These are phyloP conservation scores for Salvelinus namaycush DNA, from an alignment of 2,113 vertebrate species.

Conservation along the genomic window DNA sequence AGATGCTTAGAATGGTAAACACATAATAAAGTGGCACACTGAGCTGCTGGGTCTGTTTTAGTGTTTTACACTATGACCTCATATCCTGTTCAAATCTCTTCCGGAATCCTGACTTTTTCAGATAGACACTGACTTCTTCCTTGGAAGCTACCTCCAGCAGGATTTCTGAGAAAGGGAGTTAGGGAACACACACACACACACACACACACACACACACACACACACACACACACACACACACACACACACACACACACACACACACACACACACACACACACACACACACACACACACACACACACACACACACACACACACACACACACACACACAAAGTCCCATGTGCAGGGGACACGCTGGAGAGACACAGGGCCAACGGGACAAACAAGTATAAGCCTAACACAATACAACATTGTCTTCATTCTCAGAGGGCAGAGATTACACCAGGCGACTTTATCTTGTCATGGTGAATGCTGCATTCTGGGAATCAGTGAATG, in stretches of 20 bases:
- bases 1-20: background rate
- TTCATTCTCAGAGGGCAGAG: background rate
- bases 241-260: too few relatives aligned
- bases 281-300: background rate
- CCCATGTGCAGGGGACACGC: background rate
- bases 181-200: conserved; percentile 21
- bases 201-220: too few relatives aligned
- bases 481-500: too few relatives aligned
- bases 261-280: too few relatives aligned
- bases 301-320: too few relatives aligned
- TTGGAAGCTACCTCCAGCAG: conserved; percentile 27
- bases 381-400: background rate
- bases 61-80: conserved; percentile 30
- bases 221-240: too few relatives aligned
- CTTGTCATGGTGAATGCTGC: background rate
- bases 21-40: background rate
- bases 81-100: conserved; percentile 40
- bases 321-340: too few relatives aligned
- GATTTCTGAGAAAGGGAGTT: conserved; percentile 67
- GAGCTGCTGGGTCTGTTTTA: background rate
- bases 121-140: conserved; percentile 26
- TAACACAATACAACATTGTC: background rate
- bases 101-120: conserved; percentile 34
- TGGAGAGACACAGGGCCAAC: background rate
- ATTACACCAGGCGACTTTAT: background rate